Conservation (phyloP, 2,113 vertebrate genomes). For the Chloebia gouldiae region DNA sequence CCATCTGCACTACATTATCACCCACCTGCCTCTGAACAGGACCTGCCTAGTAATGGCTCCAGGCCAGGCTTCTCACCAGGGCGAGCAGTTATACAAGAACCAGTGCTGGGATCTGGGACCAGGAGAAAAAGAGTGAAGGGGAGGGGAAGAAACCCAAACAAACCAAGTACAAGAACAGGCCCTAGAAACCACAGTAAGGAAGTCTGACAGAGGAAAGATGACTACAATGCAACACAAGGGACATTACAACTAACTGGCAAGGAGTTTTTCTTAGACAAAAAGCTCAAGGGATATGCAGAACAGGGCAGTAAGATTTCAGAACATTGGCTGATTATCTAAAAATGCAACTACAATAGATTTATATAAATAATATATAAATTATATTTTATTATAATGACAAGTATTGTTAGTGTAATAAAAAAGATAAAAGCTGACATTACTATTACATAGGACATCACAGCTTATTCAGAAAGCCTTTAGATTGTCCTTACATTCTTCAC, state of each 20-base stretch:
- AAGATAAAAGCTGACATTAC: not conserved
- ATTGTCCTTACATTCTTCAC: not conserved
- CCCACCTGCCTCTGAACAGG: not conserved
- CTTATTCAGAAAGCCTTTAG: not conserved
- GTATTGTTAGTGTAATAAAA: not conserved
- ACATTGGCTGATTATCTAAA: not conserved
- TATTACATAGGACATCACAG: not conserved
- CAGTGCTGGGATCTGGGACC: not conserved
- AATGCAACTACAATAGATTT: not conserved
- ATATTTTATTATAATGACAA: not conserved
- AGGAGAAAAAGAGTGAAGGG: not conserved
- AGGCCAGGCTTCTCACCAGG: not conserved
- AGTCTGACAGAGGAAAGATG: not conserved
- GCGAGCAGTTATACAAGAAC: not conserved
- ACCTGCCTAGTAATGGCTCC: not conserved
- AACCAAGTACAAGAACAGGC: not conserved
- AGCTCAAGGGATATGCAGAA: fast-evolving
- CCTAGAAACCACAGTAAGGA: not conserved
- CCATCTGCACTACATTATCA: not conserved
- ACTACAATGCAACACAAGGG: not conserved
- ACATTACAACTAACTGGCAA: not conserved
- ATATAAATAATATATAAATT: not conserved
- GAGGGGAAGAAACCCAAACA: not conserved
- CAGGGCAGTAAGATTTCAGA: not conserved
- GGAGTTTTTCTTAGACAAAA: not conserved